These are phyloP conservation scores for Peromyscus melanophrys DNA, from an alignment of 2,797 vertebrate genomes.

Conservation along the genomic window DNA sequence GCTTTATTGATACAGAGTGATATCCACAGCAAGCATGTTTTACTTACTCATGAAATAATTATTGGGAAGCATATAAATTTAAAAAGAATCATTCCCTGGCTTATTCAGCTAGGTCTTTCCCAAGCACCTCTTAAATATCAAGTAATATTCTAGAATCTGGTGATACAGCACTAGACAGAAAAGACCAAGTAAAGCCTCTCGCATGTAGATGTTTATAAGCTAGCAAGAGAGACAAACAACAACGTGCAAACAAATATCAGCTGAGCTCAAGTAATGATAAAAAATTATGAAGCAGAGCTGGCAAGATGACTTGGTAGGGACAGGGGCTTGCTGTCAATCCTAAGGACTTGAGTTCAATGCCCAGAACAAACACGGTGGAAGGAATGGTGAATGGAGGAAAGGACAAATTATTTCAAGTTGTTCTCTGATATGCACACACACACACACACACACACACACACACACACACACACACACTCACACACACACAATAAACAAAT, in stretches of 20 bases:
- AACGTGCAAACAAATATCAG: neutral
- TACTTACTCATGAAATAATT: slow-evolving; percentile 28
- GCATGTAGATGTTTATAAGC: neutral
- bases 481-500: neutral
- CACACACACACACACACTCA: neutral
- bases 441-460: neutral
- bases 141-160: neutral
- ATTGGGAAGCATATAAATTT: neutral
- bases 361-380: no score
- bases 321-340: neutral
- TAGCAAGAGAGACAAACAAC: neutral
- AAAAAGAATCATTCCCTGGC: neutral
- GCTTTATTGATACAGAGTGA: no score
- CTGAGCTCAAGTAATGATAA: slow-evolving; percentile 9
- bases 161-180: slow-evolving; percentile 11
- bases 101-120: slow-evolving; percentile 43
- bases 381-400: neutral
- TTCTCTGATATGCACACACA: no score
- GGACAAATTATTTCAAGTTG: neutral
- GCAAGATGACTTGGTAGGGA: neutral
- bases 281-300: neutral
- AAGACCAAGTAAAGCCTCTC: neutral
- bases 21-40: no score
- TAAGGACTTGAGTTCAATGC: neutral
- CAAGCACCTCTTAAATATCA: neutral